phyloP scores from a whole-genome alignment of 2,797 vertebrate species.

The Xiphophorus birchmanni region DNA sequence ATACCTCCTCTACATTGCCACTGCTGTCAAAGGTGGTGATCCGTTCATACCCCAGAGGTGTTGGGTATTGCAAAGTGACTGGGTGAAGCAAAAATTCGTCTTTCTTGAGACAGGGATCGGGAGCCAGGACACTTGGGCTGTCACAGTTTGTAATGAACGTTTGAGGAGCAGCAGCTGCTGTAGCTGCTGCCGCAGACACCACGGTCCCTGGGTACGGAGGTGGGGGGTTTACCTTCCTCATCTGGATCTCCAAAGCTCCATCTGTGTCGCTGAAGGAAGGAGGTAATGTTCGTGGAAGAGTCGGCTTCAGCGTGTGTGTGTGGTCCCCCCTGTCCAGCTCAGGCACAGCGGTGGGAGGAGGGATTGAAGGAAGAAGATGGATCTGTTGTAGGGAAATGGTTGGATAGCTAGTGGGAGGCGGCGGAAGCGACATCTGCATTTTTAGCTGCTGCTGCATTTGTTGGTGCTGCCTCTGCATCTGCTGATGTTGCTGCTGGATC shows the following conservation, averaged over 20 bases:
- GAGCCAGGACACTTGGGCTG: slow-evolving; percentile 80
- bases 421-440: slow-evolving; percentile 80
- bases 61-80: slow-evolving; percentile 86
- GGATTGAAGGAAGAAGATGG: slow-evolving; percentile 78
- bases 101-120: slow-evolving; percentile 90
- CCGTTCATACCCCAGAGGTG: slow-evolving; percentile 93
- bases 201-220: slow-evolving; percentile 78
- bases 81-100: slow-evolving; percentile 91
- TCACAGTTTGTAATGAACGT: slow-evolving; percentile 78
- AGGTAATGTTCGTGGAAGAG: slow-evolving; percentile 74
- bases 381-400: slow-evolving; percentile 83
- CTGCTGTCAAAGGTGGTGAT: slow-evolving; percentile 99
- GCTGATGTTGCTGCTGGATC: slow-evolving; percentile 84
- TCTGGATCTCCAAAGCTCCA: slow-evolving; percentile 84
- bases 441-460: slow-evolving; percentile 86
- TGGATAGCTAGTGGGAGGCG: slow-evolving; percentile 79
- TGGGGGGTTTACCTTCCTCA: slow-evolving; percentile 90
- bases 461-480: slow-evolving; percentile 85
- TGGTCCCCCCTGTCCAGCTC: slow-evolving; percentile 79
- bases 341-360: slow-evolving; percentile 75
- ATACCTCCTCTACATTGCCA: slow-evolving; percentile 97
- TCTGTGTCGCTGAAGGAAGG: slow-evolving; percentile 85
- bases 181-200: slow-evolving; percentile 59
- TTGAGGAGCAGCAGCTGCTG: slow-evolving; percentile 57
- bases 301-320: slow-evolving; percentile 84